These are phyloP conservation scores for Platycnemis pennipes DNA, from an alignment of 2,888 invertebrate genomes.

Conservation along the genomic window DNA sequence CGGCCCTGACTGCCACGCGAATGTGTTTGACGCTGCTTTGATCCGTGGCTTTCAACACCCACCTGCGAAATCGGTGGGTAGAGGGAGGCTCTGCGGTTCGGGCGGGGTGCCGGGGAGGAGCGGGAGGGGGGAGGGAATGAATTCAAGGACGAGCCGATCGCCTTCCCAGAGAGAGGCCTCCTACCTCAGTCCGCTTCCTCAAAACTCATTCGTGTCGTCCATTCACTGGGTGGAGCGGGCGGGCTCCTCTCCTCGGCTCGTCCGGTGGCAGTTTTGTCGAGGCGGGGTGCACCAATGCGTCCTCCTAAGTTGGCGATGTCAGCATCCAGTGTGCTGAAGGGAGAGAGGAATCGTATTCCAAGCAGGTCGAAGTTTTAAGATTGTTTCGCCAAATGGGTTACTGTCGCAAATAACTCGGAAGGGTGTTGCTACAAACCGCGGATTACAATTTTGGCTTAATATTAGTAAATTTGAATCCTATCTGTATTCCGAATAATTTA, in stretches of 20 bases:
- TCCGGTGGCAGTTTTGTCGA: neutral
- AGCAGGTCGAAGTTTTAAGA: no score
- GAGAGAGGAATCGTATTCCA: no score
- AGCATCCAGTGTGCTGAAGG: no score
- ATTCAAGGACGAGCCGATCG: constrained; percentile 26
- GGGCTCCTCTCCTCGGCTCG: neutral
- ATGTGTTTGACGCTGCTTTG: constrained; percentile 32
- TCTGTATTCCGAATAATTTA: no score
- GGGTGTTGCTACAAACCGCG: no score
- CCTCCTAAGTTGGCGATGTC: no score
- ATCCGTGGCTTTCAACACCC: constrained; percentile 36
- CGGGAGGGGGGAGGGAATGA: neutral
- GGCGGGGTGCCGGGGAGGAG: neutral
- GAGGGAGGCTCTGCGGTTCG: neutral
- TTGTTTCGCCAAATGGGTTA: no score
- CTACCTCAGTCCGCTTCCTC: neutral
- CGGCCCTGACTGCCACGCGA: neutral
- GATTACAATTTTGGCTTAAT: no score
- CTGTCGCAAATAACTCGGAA: no score
- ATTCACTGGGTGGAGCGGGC: neutral
- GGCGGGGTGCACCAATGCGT: no score
- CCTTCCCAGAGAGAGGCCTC: neutral
- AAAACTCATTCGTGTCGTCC: neutral
- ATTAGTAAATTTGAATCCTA: no score
- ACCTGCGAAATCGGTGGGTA: constrained; percentile 2